Percentiles rank a stretch among this genome's conserved stretches.
phyloP scores from a whole-genome alignment of 1,140 invertebrate genomes.

The Phortica variegata region DNA sequence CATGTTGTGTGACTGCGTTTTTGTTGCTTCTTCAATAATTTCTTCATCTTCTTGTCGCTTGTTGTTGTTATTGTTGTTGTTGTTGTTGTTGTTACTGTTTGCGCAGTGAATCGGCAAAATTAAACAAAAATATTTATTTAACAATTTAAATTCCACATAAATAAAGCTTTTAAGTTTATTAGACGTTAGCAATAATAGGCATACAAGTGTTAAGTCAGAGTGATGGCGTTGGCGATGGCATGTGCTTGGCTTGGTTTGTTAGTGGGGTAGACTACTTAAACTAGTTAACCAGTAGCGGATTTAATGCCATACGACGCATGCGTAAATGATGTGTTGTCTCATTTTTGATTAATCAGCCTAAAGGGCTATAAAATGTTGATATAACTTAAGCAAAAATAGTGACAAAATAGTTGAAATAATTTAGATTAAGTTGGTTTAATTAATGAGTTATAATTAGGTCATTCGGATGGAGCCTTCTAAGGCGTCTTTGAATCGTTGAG shows the following conservation, averaged over 20 bases:
- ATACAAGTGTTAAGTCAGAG: not conserved
- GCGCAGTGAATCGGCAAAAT: not conserved
- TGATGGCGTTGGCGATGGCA: no score
- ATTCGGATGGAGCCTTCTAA: no score
- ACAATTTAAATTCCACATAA: slow-evolving; percentile 15
- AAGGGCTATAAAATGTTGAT: no score
- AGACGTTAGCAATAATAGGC: slow-evolving; percentile 4
- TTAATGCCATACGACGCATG: slow-evolving; percentile 3
- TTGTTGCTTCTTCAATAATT: not conserved
- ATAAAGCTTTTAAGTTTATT: slow-evolving; percentile 12
- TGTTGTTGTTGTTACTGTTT: not conserved
- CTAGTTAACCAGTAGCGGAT: not conserved
- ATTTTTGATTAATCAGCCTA: slow-evolving; percentile 3
- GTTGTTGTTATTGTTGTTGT: not conserved
- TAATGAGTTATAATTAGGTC: no score
- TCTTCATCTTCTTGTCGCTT: not conserved
- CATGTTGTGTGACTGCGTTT: not conserved
- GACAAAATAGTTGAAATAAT: no score
- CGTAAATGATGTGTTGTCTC: not conserved
- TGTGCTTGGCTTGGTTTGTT: no score
- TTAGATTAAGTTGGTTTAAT: no score
- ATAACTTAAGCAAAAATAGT: no score
- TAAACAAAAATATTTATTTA: slow-evolving; percentile 16
- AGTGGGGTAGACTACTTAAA: no score
- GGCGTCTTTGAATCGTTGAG: no score